Evolutionary conservation across 2,113 vertebrate genomes (phyloP), one percentile per base, ranked within the genome.

Genomic region (Lagopus muta): DNA sequence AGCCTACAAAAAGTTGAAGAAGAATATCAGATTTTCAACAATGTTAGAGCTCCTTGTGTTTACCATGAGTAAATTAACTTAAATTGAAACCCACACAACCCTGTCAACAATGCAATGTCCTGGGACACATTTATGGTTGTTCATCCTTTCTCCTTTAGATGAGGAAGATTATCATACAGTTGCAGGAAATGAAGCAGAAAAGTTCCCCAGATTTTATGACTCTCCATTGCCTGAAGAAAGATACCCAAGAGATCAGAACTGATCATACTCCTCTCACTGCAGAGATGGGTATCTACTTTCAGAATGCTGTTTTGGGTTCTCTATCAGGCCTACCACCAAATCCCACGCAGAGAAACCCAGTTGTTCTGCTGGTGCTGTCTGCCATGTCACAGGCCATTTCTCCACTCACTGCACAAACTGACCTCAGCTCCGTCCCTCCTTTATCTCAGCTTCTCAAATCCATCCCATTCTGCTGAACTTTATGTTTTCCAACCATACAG

Each of bases 91-190:
- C 13, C 64, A 89, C 62, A 92, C 67, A 92, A 88, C 72, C 47
- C 40, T 89, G 85, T 91, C 85, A 91, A 77, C 54, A 82, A 93
- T 54, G 50, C 62, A 89, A 86, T 86, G 85, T 55, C 82, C 67
- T 34, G 12, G 40, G 58, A 92, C 73, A 81, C 67, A 72, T 85
- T 71, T 80, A 42, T 43, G 40, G 30, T 42, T 76, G 67, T 32
- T 76, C 55, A 79, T 89, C 34, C 36, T 65, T 79, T 89, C 78
- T 80, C 50, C 67, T 89, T 89, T 77, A 73, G 58, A 73, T 54
- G 20, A 75, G 36, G 11, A 89, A 91, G 85, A 85, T 80, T 48
- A 87, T 55, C 71, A 89, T 30, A 52, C 20, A 50, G 54, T 70
- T 9, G 1, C 2, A 82, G 42, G 72, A 95, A 94, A 82, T 6